phyloP scores from a whole-genome alignment of 2,797 vertebrate species.

The Meriones psammophilus region DNA sequence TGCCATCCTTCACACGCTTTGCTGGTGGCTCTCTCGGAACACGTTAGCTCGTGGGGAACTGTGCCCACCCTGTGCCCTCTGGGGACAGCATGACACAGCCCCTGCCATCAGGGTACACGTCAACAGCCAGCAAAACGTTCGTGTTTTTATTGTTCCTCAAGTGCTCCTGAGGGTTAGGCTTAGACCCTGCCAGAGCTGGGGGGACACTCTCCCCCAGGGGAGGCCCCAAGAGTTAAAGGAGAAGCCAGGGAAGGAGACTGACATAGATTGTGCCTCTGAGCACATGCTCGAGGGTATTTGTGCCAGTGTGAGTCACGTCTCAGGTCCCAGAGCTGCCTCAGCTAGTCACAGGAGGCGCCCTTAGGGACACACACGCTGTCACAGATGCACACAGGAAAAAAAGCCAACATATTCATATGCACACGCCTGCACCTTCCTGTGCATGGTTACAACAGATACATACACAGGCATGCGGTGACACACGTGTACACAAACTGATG shows the following conservation, averaged over 20 bases:
- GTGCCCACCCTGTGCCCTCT: background rate
- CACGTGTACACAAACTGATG: background rate
- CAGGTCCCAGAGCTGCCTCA: background rate
- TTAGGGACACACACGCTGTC: background rate
- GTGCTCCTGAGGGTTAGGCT: background rate
- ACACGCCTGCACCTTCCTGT: background rate
- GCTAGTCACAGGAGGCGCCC: background rate
- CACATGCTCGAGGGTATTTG: background rate
- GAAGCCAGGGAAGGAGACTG: background rate
- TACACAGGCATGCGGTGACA: background rate
- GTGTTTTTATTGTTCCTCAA: background rate
- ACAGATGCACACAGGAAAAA: background rate
- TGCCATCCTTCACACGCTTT: background rate
- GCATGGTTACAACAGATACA: background rate
- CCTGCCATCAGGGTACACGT: background rate
- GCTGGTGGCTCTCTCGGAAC: background rate
- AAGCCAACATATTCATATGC: background rate
- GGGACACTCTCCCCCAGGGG: background rate
- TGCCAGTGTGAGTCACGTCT: background rate
- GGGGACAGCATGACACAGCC: rapidly evolving
- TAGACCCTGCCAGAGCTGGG: no score
- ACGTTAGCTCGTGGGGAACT: background rate
- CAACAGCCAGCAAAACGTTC: background rate
- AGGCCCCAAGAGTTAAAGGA: background rate
- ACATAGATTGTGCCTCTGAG: background rate